These are phyloP conservation scores for Xestoiulus laeticollis DNA, from an alignment of 2,888 invertebrate species.

Conservation along the genomic window DNA sequence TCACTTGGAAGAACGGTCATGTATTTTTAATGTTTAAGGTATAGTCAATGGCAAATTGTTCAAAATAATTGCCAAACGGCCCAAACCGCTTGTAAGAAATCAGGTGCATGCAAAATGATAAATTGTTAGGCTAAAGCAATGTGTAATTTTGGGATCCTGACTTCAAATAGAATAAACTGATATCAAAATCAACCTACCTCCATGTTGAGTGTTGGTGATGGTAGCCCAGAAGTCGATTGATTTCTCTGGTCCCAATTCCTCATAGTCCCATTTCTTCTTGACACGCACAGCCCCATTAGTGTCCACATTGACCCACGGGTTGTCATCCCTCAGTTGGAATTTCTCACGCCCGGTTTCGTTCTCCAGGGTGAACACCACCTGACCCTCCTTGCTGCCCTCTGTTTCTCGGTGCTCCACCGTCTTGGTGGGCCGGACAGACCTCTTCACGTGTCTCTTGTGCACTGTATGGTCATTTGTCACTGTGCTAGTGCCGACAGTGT, in stretches of 20 bases:
- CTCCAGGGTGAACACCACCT: constrained; percentile 87
- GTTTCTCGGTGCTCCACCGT: constrained; percentile 90
- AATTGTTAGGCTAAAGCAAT: too few relatives aligned
- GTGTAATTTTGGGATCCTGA: background rate
- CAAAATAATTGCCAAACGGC: background rate
- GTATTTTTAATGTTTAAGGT: background rate
- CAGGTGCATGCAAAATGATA: too few relatives aligned
- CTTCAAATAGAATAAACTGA: too few relatives aligned
- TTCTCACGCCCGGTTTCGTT: constrained; percentile 92
- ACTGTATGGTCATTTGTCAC: constrained; percentile 68
- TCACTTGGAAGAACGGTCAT: background rate
- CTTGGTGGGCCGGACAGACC: constrained; percentile 94
- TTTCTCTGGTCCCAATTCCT: constrained; percentile 91
- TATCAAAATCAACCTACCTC: constrained; percentile 69
- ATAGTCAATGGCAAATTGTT: background rate
- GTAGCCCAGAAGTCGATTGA: constrained; percentile 97
- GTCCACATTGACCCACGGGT: constrained; percentile 93
- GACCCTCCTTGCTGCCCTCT: constrained; percentile 87
- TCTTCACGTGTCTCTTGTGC: constrained; percentile 81
- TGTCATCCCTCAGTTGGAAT: constrained; percentile 92
- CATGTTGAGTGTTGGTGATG: constrained; percentile 87
- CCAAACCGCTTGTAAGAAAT: too few relatives aligned
- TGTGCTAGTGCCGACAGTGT: constrained; percentile 50
- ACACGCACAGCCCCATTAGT: constrained; percentile 90
- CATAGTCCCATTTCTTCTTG: constrained; percentile 97